Evolutionary conservation across 2,797 vertebrate genomes (phyloP), one percentile per base, ranked within the genome.

Genomic region (Staurois parvus): DNA sequence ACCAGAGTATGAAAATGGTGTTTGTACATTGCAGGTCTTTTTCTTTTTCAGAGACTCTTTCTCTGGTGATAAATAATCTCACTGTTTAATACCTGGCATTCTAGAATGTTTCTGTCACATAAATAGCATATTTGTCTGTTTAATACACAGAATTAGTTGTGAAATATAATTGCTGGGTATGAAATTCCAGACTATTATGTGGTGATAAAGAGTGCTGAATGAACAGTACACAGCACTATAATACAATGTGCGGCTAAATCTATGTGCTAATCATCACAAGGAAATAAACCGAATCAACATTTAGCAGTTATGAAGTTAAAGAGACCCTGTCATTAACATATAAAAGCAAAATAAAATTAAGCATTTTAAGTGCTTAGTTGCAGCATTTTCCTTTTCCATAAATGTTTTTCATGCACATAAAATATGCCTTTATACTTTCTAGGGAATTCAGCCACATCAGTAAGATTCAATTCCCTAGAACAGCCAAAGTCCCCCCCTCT

Each of bases 51-150:
- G 24, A 72, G 80, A 74, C 52, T 70, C 52, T 83, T 78, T 78
- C 73, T 40, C 74, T 72, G 68, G 72, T 79, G 37, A 86, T 86
- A 73, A 86, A 86, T 86, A 77, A 79, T 78, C 37, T 48, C 34
- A 52, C 34, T 76, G 37, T 66, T 86, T 86, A 73, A 83, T 73
- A 68, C 19, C 68, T 82, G 79, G 73, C 64, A 56, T 45, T 56
- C 59, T 74, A 66, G 26, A 62, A 62, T 72, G 32, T 81, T 78
- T 42, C 79, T 72, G 52, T 77, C 79, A 78, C 73, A 82, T 64
- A 32, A 82, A 86, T 82, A 68, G 30, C 67, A 83, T 28, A 86
- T 77, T 72, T 83, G 64, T 29, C 66, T 82, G 42, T 83, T 83
- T 73, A 86, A 74, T 78, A 59, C 56, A 29, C 24, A 67, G 56